These are phyloP conservation scores for Misgurnus anguillicaudatus DNA, from an alignment of 2,113 vertebrate genomes.

Conservation along the genomic window DNA sequence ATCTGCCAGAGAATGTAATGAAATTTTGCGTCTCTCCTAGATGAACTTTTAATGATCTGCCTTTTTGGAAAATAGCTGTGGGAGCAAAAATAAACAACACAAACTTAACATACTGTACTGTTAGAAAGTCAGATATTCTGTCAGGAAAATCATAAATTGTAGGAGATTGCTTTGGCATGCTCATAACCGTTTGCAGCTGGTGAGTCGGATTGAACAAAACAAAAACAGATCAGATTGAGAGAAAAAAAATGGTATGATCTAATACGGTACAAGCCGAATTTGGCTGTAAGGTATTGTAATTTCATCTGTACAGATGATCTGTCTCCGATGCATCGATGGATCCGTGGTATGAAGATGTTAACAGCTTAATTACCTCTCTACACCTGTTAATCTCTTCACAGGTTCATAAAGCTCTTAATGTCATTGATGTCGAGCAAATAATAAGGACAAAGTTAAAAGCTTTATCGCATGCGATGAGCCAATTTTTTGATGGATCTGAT, in stretches of 20 bases:
- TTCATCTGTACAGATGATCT: not conserved
- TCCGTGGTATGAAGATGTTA: not conserved
- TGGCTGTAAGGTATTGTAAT: not conserved
- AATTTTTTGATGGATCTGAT: slow-evolving; percentile 28
- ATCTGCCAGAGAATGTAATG: slow-evolving; percentile 63
- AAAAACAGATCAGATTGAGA: not conserved
- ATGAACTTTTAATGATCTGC: slow-evolving; percentile 57
- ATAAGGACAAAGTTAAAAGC: slow-evolving; percentile 38
- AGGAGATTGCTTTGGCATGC: slow-evolving; percentile 36
- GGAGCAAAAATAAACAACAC: slow-evolving; percentile 8
- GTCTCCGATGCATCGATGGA: not conserved
- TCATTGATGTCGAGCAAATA: slow-evolving; percentile 14
- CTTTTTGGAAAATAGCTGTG: slow-evolving; percentile 51
- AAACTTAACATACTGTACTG: slow-evolving; percentile 23
- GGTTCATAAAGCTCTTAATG: not conserved
- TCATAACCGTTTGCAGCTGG: slow-evolving; percentile 25
- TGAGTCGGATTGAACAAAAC: not conserved
- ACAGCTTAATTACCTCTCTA: not conserved
- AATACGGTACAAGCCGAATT: not conserved
- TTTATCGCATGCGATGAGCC: slow-evolving; percentile 12
- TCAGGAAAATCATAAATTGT: slow-evolving; percentile 16
- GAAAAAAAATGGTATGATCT: not conserved
- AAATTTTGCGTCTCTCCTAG: slow-evolving; percentile 62
- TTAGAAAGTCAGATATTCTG: not conserved
- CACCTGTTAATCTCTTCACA: not conserved